phyloP scores from a whole-genome alignment of 2,888 invertebrate species.

The Chydorus sphaericus region DNA sequence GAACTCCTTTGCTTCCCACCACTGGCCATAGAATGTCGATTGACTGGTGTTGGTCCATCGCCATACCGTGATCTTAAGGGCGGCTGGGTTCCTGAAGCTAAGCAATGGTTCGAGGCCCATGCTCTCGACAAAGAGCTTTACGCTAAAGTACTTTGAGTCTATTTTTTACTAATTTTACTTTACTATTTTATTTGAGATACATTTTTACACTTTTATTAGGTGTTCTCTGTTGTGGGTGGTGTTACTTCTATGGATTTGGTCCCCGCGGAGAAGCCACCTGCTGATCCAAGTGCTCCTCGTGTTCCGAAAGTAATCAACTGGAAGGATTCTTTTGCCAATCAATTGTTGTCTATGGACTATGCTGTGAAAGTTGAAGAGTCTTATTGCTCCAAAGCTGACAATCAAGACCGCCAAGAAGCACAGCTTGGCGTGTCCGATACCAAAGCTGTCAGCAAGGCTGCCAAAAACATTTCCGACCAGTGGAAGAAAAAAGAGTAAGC shows the following conservation, averaged over 20 bases:
- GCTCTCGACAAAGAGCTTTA: neutral
- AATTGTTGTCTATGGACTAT: constrained; percentile 42
- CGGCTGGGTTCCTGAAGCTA: constrained; percentile 44
- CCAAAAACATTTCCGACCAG: neutral
- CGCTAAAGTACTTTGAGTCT: neutral
- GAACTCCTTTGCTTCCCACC: constrained; percentile 38
- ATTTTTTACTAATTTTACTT: neutral
- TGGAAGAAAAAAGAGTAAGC: neutral
- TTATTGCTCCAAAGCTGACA: constrained; percentile 47
- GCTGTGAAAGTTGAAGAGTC: constrained; percentile 58
- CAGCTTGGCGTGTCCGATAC: no score
- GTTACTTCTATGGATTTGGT: constrained; percentile 49
- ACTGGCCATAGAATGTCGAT: constrained; percentile 51
- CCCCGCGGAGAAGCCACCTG: no score
- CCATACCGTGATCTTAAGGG: constrained; percentile 41
- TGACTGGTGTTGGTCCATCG: constrained; percentile 55
- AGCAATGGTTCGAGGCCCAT: constrained; percentile 15
- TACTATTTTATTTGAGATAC: neutral
- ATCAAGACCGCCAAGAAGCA: constrained; percentile 20
- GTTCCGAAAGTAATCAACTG: neutral
- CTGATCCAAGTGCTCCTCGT: no score
- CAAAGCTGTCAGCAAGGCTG: no score
- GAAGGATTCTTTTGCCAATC: constrained; percentile 39
- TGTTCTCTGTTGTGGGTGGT: constrained; percentile 66
- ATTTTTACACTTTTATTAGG: constrained; percentile 28